Evolutionary conservation across 35 echinoderm and acorn worm species (phyloP).

Genomic region (Hemicentrotus pulcherrimus): DNA sequence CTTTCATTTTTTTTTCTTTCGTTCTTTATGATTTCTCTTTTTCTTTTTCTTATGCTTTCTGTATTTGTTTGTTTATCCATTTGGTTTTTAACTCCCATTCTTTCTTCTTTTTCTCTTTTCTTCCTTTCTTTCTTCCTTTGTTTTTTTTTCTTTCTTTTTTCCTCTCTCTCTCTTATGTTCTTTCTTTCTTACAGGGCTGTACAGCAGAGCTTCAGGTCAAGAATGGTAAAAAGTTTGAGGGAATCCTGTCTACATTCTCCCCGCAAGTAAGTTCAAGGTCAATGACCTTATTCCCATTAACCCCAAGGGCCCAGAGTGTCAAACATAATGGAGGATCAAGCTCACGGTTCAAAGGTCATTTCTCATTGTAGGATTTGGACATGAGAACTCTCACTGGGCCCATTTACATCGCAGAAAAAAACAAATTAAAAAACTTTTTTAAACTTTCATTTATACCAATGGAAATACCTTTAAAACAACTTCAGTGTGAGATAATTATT

Average conservation of each 20-base stretch:
- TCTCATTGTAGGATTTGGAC: not conserved
- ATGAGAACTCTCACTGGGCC: not conserved
- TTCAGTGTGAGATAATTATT: no score
- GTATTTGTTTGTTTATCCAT: no score
- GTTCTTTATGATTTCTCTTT: no score
- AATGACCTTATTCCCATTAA: not conserved
- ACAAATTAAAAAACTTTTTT: no score
- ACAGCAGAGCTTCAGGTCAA: slow-evolving; percentile 63
- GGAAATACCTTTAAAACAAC: no score
- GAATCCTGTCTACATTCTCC: slow-evolving; percentile 74
- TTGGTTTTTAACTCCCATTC: no score
- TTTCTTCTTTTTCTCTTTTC: no score
- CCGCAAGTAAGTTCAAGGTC: slow-evolving; percentile 44
- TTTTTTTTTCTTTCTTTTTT: no score
- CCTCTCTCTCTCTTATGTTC: not conserved
- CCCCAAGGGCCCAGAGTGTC: not conserved
- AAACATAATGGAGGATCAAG: not conserved
- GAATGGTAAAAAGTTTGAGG: slow-evolving; percentile 59
- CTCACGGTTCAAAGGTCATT: not conserved
- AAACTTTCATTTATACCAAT: no score
- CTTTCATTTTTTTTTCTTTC: no score
- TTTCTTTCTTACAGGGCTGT: slow-evolving; percentile 54
- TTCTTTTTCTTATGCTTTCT: no score
- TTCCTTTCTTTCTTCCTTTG: no score
- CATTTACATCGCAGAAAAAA: not conserved